Evolutionary conservation across 2,888 invertebrate species (phyloP).

Genomic region (Deladenus siricidicola): DNA sequence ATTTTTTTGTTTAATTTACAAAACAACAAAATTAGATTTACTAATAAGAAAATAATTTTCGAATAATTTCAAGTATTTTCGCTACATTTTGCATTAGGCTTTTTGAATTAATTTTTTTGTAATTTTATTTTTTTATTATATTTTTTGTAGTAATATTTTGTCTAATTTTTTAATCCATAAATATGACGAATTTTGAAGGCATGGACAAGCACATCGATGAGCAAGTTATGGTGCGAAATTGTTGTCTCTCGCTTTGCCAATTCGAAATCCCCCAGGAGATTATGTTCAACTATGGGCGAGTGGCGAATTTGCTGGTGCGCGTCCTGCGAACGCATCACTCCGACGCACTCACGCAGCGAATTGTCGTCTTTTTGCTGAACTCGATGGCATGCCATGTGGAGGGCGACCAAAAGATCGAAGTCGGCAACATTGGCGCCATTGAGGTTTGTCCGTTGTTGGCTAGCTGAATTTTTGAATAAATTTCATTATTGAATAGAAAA

Average conservation of each 20-base stretch:
- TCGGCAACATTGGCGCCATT: slow-evolving; percentile 77
- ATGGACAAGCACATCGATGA: slow-evolving; percentile 51
- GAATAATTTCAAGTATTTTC: too few species aligned
- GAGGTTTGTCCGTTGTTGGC: slow-evolving; percentile 38
- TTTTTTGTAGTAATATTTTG: too few species aligned
- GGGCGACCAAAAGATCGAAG: slow-evolving; percentile 77
- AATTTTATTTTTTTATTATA: too few species aligned
- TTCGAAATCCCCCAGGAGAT: slow-evolving; percentile 90
- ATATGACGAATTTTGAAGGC: too few species aligned
- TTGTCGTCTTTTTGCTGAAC: slow-evolving; percentile 87
- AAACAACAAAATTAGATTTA: too few species aligned
- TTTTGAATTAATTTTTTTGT: too few species aligned
- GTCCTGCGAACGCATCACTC: slow-evolving; percentile 56
- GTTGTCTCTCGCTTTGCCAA: slow-evolving; percentile 64
- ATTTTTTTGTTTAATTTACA: too few species aligned
- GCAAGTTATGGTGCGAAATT: slow-evolving; percentile 77
- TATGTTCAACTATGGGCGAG: slow-evolving; percentile 53
- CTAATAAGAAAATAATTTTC: too few species aligned
- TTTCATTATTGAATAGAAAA: too few species aligned
- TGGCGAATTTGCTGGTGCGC: slow-evolving; percentile 46
- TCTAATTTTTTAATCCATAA: too few species aligned
- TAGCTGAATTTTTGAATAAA: too few species aligned
- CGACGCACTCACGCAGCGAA: slow-evolving; percentile 80
- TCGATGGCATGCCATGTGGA: slow-evolving; percentile 93
- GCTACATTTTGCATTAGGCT: too few species aligned